Evolutionary conservation across 2,113 vertebrate genomes (phyloP), one percentile per base, ranked within the genome.

Genomic region (Anhinga rufa): DNA sequence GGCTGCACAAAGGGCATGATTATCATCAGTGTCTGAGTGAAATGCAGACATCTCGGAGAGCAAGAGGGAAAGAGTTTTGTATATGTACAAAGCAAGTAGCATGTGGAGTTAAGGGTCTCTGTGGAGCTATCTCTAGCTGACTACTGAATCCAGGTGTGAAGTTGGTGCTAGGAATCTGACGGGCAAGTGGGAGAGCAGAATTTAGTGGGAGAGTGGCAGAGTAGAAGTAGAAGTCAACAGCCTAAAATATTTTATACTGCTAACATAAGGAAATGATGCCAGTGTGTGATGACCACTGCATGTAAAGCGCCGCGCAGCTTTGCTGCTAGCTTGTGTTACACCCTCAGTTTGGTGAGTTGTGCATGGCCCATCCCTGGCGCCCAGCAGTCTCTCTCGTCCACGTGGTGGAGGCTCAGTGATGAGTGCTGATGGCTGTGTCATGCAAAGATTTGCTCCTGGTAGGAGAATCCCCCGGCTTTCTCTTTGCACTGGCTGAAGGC

Each of bases 321-420:
- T 58, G 19, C 51, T 75, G 19, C 46, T 42, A 19, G 8, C 9
- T 55, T n/a, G 29, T 19, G 12, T 78, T 83, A 44, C 18, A 71
- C 32, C 12, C 9, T 76, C 14, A 34, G 12, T 26, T 54, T 61
- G 28, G 15, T 51, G 55, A 24, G n/a, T 9, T 88, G 62, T 38
- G 31, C 26, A 10, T 6, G 28, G 38, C 46, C 38, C n/a, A 25
- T 6, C 25, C 69, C 29, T 64, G 65, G 17, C 2, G 2, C 10
- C 31, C 34, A 72, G 34, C 44, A 64, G 12, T 46, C 34, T 83
- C 46, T 21, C 20, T 2, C 0, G 25, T 4, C 48, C 44, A 24
- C 0, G 0, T 28, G 20, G 21, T 26, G 10, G 44, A 71, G 29
- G 29, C 60, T 34, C 51, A n/a, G 20, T 1, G 0, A 24, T 10